These are phyloP conservation scores for Muscina levida DNA, from an alignment of 2,888 invertebrate genomes.

Conservation along the genomic window DNA sequence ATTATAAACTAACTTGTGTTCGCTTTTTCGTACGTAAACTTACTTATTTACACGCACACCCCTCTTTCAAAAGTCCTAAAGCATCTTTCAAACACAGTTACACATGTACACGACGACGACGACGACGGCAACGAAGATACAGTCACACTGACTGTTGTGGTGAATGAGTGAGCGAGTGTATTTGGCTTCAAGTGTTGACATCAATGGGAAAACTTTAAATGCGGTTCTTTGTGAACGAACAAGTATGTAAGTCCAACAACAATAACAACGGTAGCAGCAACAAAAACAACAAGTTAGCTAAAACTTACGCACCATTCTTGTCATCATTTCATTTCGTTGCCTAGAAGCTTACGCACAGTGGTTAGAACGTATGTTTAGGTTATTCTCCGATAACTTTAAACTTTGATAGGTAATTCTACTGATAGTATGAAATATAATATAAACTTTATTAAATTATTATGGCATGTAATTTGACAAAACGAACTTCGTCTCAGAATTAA, in stretches of 20 bases:
- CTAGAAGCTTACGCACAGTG: not conserved
- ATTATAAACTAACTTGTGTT: slow-evolving; percentile 6
- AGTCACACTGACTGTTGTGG: not conserved
- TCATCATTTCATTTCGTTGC: not conserved
- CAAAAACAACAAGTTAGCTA: no score
- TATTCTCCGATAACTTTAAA: no score
- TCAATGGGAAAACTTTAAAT: slow-evolving; percentile 38
- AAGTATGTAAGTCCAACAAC: not conserved
- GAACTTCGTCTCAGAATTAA: no score
- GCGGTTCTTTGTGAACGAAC: slow-evolving; percentile 4
- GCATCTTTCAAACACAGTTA: no score
- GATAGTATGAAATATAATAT: no score
- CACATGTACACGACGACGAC: no score
- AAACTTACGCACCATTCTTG: not conserved
- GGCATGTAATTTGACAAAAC: no score
- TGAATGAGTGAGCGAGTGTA: slow-evolving; percentile 17
- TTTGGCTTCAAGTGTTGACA: slow-evolving; percentile 37
- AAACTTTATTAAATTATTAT: no score
- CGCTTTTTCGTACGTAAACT: not conserved
- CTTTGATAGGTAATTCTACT: no score
- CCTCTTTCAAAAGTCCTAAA: no score
- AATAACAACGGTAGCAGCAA: not conserved
- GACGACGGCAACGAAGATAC: not conserved
- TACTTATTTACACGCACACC: no score
- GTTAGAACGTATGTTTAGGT: no score